Evolutionary conservation across 2,113 vertebrate genomes (phyloP).

Genomic region (Sphaerodactylus townsendi): DNA sequence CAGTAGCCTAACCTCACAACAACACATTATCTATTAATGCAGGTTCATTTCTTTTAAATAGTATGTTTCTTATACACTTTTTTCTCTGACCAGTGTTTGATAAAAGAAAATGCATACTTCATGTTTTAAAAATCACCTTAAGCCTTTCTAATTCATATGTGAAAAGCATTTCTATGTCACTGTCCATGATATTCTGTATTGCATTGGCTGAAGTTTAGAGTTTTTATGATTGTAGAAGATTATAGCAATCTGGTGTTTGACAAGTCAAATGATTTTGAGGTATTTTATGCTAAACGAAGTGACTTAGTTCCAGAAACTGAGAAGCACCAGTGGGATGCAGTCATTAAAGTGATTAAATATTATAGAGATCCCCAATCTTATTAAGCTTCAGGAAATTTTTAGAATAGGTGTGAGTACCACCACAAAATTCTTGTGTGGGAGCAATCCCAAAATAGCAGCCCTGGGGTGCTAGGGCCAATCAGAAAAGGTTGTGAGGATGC

Average conservation of each 20-base stretch:
- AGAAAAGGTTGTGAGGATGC: no score
- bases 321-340: no score
- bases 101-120: conserved; percentile 39
- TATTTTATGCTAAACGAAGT: no score
- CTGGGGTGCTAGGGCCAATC: no score
- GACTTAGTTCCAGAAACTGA: not conserved
- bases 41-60: conserved; percentile 4
- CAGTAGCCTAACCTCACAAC: not conserved
- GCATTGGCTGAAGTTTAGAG: conserved; percentile 51
- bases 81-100: conserved; percentile 29
- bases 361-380: no score
- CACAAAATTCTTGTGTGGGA: no score
- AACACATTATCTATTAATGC: conserved; percentile 26
- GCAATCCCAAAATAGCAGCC: no score
- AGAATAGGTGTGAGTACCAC: no score
- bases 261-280: conserved; percentile 4
- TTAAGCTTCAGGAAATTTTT: no score
- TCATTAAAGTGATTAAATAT: no score
- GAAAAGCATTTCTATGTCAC: conserved; percentile 43
- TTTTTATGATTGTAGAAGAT: conserved; percentile 50
- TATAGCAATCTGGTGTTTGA: conserved; percentile 50
- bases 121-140: conserved; percentile 37
- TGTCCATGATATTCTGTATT: conserved; percentile 50
- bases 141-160: conserved; percentile 32
- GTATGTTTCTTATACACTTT: conserved; percentile 49